phyloP scores from a whole-genome alignment of 1,140 invertebrate genomes.

The Melitaea cinxia region DNA sequence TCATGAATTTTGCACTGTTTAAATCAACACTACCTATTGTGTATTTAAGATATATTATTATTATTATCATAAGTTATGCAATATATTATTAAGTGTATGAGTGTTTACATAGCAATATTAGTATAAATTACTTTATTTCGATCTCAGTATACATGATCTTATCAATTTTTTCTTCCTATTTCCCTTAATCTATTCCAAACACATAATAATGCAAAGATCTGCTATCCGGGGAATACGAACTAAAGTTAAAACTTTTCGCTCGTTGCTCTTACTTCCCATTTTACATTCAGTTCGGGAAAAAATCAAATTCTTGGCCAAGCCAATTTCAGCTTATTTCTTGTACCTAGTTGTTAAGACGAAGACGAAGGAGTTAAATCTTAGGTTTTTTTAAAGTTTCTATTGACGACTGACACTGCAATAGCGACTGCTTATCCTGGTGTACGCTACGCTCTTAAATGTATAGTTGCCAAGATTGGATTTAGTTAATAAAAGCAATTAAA shows the following conservation, averaged over 20 bases:
- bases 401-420: no score
- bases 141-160: neutral
- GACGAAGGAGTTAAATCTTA: no score
- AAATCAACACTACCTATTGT: neutral
- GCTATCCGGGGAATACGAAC: neutral
- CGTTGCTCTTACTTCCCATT: neutral
- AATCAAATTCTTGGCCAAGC: neutral
- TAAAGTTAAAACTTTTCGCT: conserved; percentile 1
- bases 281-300: neutral
- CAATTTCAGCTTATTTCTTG: no score
- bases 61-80: no score
- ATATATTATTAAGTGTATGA: no score
- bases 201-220: conserved; percentile 6
- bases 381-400: no score
- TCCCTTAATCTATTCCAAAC: conserved; percentile 6
- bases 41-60: neutral
- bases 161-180: neutral
- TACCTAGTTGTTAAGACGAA: no score
- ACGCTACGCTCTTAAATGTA: no score
- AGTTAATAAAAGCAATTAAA: no score
- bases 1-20: neutral
- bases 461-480: no score
- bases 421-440: no score
- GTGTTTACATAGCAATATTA: no score
- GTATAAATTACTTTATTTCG: neutral